Percentiles rank a stretch among this genome's conserved stretches.
Evolutionary conservation across 2,888 invertebrate species (phyloP).

Genomic region (Petrolisthes manimaculis): DNA sequence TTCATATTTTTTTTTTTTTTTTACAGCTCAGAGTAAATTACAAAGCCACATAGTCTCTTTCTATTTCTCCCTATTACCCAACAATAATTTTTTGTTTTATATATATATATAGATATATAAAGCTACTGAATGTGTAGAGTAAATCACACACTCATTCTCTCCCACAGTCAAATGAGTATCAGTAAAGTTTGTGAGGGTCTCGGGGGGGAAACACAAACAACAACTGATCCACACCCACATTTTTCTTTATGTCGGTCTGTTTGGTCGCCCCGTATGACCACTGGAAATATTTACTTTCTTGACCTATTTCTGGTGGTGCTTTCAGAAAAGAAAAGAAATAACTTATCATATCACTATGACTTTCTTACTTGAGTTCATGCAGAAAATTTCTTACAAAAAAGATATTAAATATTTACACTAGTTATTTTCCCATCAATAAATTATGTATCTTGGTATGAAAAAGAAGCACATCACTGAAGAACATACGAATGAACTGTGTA

Average conservation of each 20-base stretch:
- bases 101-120: constrained; percentile 36
- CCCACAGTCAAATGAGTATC: constrained; percentile 31
- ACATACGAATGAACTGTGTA: background rate
- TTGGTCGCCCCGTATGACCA: background rate
- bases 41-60: constrained; percentile 56
- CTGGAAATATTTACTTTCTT: background rate
- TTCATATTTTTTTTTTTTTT: constrained; percentile 12
- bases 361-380: constrained; percentile 15
- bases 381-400: constrained; percentile 6
- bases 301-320: background rate
- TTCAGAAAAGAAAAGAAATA: background rate
- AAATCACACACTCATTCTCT: background rate
- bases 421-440: background rate
- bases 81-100: constrained; percentile 43
- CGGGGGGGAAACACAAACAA: background rate
- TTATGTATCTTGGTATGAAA: background rate
- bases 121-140: constrained; percentile 47
- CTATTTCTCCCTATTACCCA: constrained; percentile 54
- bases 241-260: background rate
- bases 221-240: background rate
- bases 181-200: constrained; percentile 25
- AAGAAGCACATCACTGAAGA: constrained; percentile 5
- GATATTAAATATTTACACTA: constrained; percentile 3
- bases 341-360: constrained; percentile 5
- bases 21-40: constrained; percentile 61